Evolutionary conservation across 2,888 invertebrate species (phyloP).

Genomic region (Bugulina stolonifera): DNA sequence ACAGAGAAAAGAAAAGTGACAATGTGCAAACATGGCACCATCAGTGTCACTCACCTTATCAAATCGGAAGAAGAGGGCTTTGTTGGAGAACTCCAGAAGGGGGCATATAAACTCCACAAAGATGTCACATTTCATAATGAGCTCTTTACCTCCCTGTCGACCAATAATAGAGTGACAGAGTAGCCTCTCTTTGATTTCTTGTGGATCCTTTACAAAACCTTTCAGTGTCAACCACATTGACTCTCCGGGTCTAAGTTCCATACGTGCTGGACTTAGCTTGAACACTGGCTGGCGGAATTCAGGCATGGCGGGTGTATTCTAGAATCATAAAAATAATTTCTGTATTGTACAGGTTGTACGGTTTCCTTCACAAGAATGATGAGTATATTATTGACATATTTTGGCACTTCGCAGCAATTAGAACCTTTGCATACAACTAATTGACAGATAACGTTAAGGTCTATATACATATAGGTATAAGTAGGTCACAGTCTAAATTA

Average conservation of each 20-base stretch:
- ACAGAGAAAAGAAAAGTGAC: no score
- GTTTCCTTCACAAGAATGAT: no score
- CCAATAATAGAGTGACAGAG: constrained; percentile 53
- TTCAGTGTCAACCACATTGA: constrained; percentile 44
- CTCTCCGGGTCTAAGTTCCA: constrained; percentile 51
- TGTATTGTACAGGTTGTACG: no score
- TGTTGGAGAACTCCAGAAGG: constrained; percentile 50
- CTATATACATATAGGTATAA: no score
- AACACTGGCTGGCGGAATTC: constrained; percentile 40
- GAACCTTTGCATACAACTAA: no score
- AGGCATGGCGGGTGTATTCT: constrained; percentile 10
- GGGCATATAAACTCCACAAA: constrained; percentile 52
- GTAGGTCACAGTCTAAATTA: no score
- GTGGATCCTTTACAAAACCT: constrained; percentile 46
- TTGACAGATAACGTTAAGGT: no score
- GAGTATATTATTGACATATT: background rate
- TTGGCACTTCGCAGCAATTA: no score
- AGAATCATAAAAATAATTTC: background rate
- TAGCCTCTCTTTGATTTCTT: constrained; percentile 46
- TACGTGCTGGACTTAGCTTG: constrained; percentile 45
- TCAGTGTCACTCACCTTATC: constrained; percentile 52
- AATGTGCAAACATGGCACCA: no score
- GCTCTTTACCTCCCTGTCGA: constrained; percentile 51
- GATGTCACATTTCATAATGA: constrained; percentile 51
- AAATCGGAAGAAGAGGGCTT: constrained; percentile 47